Base-by-base conservation (phyloP, 2,113 vertebrate species). In the Prietella phreatophila region DNA sequence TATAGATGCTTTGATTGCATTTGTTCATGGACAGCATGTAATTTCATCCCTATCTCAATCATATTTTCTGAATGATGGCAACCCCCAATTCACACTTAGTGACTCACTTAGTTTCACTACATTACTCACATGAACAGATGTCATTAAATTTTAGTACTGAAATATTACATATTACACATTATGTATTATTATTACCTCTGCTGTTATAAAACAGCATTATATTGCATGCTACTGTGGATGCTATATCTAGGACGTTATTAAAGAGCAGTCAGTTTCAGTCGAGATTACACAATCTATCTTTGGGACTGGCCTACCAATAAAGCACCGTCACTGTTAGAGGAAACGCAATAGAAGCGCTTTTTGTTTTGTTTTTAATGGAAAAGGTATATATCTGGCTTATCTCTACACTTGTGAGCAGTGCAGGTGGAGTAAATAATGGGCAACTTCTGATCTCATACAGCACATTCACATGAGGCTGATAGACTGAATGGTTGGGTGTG, bases 401-500 rank as follows among this genome's bases (percentile, higher is more conserved):
- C 61, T 58, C 75, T 42, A 56, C 58, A 30, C 39, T 83, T 69
- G 60, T 75, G 67, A 83, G 14, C 27, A 47, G 80, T 56, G 58
- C 61, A 42, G 39, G 11, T 63, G 86, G 50, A 75, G 56, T 76
- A 76, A 78, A 78, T 10, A 85, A 20, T 27, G 14, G 7, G 17
- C 25, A 56, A 27, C 73, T 78, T 87, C 47, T 84, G 42, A 88
- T 84, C 42, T 56, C 47, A 84, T 39, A 20, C 27, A 61, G 53
- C 56, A 65, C 56, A 36, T 76, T 87, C 25, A 53, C 19, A 36
- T 69, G 15, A 65, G 42, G 14, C 81, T 60, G n/a, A n/a, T 5
- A 60, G 47, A 78, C 71, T 88, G 58, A 88, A 84, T 53, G 69
- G 17, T 15, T 67, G 73, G 55, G 42, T 79, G 82, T 84, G 82